Conservation (phyloP, 35 echinoderm and acorn worm species). For the Ptychodera flava region DNA sequence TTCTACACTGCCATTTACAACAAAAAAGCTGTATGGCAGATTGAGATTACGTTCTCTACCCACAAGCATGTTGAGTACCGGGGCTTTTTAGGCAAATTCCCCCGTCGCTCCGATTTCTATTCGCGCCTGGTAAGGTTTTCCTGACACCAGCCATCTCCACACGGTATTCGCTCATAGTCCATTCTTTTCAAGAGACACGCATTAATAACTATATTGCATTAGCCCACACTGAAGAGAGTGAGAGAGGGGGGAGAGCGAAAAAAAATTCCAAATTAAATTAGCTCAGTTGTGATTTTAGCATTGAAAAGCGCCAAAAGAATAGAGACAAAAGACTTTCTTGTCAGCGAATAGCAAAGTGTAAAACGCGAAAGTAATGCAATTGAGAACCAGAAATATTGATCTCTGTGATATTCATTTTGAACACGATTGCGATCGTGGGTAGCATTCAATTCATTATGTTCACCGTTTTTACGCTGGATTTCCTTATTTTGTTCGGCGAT, state of each 20-base stretch:
- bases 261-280: not conserved
- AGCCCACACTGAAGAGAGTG: not conserved
- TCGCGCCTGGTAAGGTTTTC: not conserved
- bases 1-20: too few relatives aligned
- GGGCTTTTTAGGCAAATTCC: not conserved
- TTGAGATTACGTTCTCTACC: too few relatives aligned
- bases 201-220: not conserved
- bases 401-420: not conserved
- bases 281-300: not conserved
- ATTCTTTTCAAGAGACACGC: not conserved
- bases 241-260: too few relatives aligned
- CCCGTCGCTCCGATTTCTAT: not conserved
- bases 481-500: not conserved
- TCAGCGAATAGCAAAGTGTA: not conserved
- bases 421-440: not conserved
- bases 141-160: not conserved
- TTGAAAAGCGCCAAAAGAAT: not conserved
- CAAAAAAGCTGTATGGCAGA: too few relatives aligned
- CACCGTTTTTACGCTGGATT: not conserved
- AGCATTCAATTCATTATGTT: not conserved
- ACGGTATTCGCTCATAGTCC: not conserved
- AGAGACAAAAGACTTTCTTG: not conserved
- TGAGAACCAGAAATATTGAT: not conserved
- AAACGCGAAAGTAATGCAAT: conserved; percentile 1
- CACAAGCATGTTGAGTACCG: too few relatives aligned